Evolutionary conservation across 30 jellyfish, hydroid and myxozoan genomes (phyloP), one percentile per base, ranked within the genome.

Genomic region (Aurelia sp.): DNA sequence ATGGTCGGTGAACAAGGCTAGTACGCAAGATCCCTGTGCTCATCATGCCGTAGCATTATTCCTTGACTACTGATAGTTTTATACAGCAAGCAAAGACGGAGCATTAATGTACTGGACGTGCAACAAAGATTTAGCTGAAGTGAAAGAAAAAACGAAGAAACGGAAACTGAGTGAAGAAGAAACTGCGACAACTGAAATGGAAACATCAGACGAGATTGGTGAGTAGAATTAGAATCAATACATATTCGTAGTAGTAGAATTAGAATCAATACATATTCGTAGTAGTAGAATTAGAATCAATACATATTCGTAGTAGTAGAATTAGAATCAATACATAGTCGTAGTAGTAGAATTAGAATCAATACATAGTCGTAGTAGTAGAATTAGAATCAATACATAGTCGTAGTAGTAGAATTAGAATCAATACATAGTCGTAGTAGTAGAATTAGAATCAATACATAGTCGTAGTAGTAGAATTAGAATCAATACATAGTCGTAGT

Each of bases 41-140:
- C 33, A 27, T 27, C 33, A 27, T 27, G 33, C 33, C 33, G 2
- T 27, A 27, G 33, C 33, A 27, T 27, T 27, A 4, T 33, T 19
- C 92, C 87, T 82, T 82, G 61, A 82, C 68, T 6, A 8, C 8
- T 4, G 58, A 11, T 8, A 93, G 98, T 93, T 95, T 71, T 93
- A 93, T 74, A 87, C 98, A 0, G 98, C 83, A 19, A 94, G 99
- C 76, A 82, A 72, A 52, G 99, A 94, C 85, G 97, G 99, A 17
- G 99, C 99, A 10, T 22, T 94, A 12, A 90, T 89, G 88, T 81
- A 53, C 22, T 94, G 99, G 99, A 31, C 62, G 1, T 88, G 97
- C 75, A 94, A 93, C 40, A 76, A 69, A 47, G 50, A 38, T n/a
- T 85, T 88, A 10, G 17, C 66, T 15, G 90, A 75, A 15, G 80